Base-by-base conservation (phyloP, 2,113 vertebrate species). In the Diglossa brunneiventris region DNA sequence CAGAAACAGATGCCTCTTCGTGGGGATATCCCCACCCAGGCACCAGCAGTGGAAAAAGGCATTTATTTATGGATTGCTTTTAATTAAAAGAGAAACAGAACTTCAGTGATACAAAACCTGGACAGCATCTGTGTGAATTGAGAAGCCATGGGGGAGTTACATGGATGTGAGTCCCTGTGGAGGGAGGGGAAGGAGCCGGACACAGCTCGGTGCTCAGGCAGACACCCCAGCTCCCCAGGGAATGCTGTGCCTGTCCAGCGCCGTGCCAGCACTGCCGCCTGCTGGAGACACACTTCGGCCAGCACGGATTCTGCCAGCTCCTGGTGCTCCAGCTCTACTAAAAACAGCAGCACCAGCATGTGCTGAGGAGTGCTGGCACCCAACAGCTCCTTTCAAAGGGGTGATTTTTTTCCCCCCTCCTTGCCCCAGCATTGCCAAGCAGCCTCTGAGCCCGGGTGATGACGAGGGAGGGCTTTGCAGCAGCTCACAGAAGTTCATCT, bases 241-340 rank as follows among this genome's bases (percentile, higher is more conserved):
- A 74, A 49, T 0, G 64, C 62, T 3, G 73, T 2, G 62, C 83
- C 76, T 16, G 63, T 42, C 33, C 83, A 53, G 86, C 3, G 1
- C 79, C 0, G 39, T 3, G 67, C 79, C 50, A 0, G 39, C 94
- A 94, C 88, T 89, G 94, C 96, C 94, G 61, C 94, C 96, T 96
- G 94, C 95, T 94, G 95, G 94, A 90, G 59, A 69, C 89, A 80
- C 58, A 0, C 41, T 10, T 6, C 1, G 31, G 19, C 46, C 78
- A 41, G 84, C 84, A 26, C 16, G 4, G 33, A 4, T 11, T 55
- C 19, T 15, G 63, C 16, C 79, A 58, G 2, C 42, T 63, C 37
- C 33, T 15, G 21, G 4, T 16, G 59, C 62, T 76, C 61, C 0
- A 59, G 42, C 24, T 1, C 0, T 1, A 3, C 31, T 42, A 31